Base-by-base conservation (phyloP, 2,888 invertebrate genomes). In the Drosophila buzzatii region DNA sequence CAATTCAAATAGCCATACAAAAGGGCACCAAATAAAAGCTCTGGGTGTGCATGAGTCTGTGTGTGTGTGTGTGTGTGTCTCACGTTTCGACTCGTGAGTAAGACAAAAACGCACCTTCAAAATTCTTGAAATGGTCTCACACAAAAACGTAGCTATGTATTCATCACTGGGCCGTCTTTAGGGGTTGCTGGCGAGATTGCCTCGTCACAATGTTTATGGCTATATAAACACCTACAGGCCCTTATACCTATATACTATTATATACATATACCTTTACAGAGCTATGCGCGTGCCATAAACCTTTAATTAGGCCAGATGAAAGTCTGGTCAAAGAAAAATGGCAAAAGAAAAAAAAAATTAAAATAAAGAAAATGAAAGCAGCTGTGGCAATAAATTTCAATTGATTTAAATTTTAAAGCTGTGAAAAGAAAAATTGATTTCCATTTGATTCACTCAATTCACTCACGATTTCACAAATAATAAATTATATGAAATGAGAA, bases 221-320 rank as follows among this genome's bases (percentile, higher is more conserved):
- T 41, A 74, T 81, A 86, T 89, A 83, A 89, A 86, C 84, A 89
- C 85, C 87, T 74, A 63, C 39, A 59, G 74, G 62, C 31, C 42
- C 10, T 62, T 64, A 68, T 55, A 75, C 75, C 69, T 69, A 64
- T 87, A 55, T 41, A 51, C n/a, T 10, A 27, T 27, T 27, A 27
- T 27, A 27, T 27, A 27, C 1, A 27, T 64, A 68, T 62, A 78
- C 73, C 69, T 69, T 23, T 0, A 4, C 4, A 23, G 23, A 23
- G 23, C 23, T 23, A 23, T 23, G 23, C 23, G 23, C 23, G 3
- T 4, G 23, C 23, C 23, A 66, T 76, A 60, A 70, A 76, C 41
- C 70, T 76, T 80, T 76, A 80, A 80, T 80, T 80, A 57, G 52
- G 8, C 42, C 39, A 33, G 14, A 14, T 3, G 14, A 39, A 49